phyloP scores from a whole-genome alignment of 2,797 vertebrate species.

The Microctenopoma steveboyesi region DNA sequence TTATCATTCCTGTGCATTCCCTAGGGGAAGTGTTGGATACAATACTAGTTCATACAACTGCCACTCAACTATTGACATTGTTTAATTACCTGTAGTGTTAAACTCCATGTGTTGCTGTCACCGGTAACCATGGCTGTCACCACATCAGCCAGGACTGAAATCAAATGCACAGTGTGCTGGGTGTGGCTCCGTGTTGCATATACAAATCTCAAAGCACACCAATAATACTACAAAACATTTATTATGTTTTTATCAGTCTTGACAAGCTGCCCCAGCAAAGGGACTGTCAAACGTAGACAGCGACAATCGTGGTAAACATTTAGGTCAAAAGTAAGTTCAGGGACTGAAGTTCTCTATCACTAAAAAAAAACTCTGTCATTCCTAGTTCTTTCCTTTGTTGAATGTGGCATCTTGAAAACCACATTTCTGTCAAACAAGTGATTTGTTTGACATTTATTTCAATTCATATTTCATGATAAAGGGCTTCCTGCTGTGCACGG shows the following conservation, averaged over 20 bases:
- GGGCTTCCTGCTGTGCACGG: conserved; percentile 15
- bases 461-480: conserved; percentile 34
- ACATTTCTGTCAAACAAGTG: conserved; percentile 40
- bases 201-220: conserved; percentile 3
- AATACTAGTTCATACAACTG: no score
- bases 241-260: conserved; percentile 28
- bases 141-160: conserved; percentile 4
- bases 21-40: no score
- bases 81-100: neutral
- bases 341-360: conserved; percentile 45
- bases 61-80: no score
- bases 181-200: neutral
- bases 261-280: conserved; percentile 23
- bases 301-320: conserved; percentile 41
- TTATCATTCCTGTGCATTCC: no score
- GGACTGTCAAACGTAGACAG: conserved; percentile 24
- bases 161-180: neutral
- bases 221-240: conserved; percentile 7
- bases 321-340: conserved; percentile 36
- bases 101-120: neutral
- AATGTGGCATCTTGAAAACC: conserved; percentile 42
- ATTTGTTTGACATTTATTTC: conserved; percentile 48
- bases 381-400: conserved; percentile 16
- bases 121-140: neutral
- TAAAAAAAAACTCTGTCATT: conserved; percentile 20